Evolutionary conservation across 2,797 vertebrate species (phyloP), one percentile per base, ranked within the genome.

Genomic region (Euthynnus affinis): DNA sequence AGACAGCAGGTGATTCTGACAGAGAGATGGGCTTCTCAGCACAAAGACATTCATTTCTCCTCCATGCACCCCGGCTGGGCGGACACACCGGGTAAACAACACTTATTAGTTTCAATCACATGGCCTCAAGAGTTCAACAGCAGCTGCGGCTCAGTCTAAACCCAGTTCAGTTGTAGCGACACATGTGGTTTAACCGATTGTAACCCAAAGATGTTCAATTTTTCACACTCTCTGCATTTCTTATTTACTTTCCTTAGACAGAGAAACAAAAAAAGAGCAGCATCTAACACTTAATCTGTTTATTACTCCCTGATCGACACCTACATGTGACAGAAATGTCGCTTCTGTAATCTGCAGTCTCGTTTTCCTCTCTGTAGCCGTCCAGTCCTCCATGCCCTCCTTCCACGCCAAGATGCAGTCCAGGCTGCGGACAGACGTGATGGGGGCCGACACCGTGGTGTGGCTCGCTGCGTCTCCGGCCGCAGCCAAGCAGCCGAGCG

Each of bases 61-160:
- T 94, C 90, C 22, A 96, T 96, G 96, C 96, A 96, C 65, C 96
- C 96, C 0, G 96, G 96, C 87, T 97, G 96, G 96, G 96, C 95
- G 0, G 95, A 97, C 89, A 97, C 96, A 9, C 95, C 96, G 91
- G 96, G 96, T 96, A 76, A 57, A 65, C n/a, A 4, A 9, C 17
- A 34, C 23, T 55, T 13, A 12, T 6, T 10, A 5, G 23, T 25
- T 25, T 3, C 3, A 44, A 14, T 44, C 42, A 42, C 40, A 42
- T 42, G 14, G 13, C 5, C 18, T 6, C n/a, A 4, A 42, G 40
- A 42, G 40, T 18, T 7, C 15, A 18, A 46, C 44, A 18, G 15
- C 15, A 49, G 46, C 46, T 48, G 44, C 18, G 44, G 15, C 18
- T 17, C 15, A 17, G 46, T 48, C 17, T 48, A 7, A 48, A 20